Percentiles rank a stretch among this genome's conserved stretches.
Evolutionary conservation across 2,888 invertebrate species (phyloP).

Genomic region (Heteromyza rotundicornis): DNA sequence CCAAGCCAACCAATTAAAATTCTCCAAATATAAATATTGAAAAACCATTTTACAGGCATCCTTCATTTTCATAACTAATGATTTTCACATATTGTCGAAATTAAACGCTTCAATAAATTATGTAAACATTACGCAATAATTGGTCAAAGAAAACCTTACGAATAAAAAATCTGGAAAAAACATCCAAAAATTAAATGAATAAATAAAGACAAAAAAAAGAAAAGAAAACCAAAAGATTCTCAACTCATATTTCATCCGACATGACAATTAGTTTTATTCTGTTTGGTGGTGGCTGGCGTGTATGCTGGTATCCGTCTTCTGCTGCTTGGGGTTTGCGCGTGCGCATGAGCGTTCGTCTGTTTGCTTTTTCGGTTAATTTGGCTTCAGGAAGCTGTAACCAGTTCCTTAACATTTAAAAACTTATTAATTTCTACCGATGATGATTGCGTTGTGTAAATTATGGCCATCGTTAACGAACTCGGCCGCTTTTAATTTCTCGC

Average conservation of each 20-base stretch:
- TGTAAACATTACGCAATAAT: constrained; percentile 21
- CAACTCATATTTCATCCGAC: constrained; percentile 15
- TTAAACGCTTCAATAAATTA: constrained; percentile 19
- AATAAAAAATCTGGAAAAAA: not conserved
- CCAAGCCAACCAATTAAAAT: too few species aligned
- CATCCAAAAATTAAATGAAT: too few species aligned
- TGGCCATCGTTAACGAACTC: not conserved
- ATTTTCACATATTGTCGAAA: constrained; percentile 9
- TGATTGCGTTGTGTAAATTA: not conserved
- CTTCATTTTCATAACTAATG: constrained; percentile 31
- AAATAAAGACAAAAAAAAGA: not conserved
- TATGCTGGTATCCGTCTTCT: too few species aligned
- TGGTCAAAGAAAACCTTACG: not conserved
- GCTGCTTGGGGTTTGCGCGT: too few species aligned
- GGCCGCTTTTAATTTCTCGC: too few species aligned
- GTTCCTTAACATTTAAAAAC: constrained; percentile 14
- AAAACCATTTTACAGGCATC: too few species aligned
- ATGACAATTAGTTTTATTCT: constrained; percentile 12
- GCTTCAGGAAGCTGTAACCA: constrained; percentile 23
- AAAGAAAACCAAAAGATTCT: not conserved
- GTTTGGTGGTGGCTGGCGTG: not conserved
- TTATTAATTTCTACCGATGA: constrained; percentile 12
- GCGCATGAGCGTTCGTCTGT: not conserved
- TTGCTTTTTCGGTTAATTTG: constrained; percentile 7
- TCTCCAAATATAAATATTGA: too few species aligned